Base-by-base conservation (phyloP, 2,797 vertebrate genomes). In the Darevskia mixta region DNA sequence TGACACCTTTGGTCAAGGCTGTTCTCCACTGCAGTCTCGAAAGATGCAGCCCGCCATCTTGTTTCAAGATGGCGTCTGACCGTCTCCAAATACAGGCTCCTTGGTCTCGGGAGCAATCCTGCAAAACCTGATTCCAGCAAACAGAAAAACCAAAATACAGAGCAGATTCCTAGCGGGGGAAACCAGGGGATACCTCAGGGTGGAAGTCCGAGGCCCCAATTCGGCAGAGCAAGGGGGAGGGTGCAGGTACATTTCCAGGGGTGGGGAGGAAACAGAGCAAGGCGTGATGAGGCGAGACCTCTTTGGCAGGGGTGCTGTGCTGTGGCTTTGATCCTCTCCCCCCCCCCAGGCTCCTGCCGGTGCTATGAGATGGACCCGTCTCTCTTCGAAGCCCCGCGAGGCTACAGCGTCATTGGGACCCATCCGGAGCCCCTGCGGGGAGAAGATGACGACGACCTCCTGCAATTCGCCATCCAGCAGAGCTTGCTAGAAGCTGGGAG, bases 381-480 rank as follows among this genome's bases (percentile, higher is more conserved):
- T 0, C 97, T 99, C 92, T 99, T 99, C 0, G 98, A 99, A 95
- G 97, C 98, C 87, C 99, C 99, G 0, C 93, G 97, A 5, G 98
- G 98, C 78, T 99, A 99, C 98, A 98, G 98, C 17, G 94, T 99
- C 94, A 97, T 98, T 58, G 98, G 98, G n/a, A 98, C 98, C 88
- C 98, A 98, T 94, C 97, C 98, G 83, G 98, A 99, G 83, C 92
- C 96, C n/a, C 96, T 97, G 66, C 96, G 98, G 2, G 98, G 49
- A 55, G 49, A 99, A 43, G 99, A 99, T 0, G 98, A 99, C 2
- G 99, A 99, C 3, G 97, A 98, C 79, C 95, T 99, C 89, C 96
- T 99, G 85, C 98, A 99, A 97, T 99, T 98, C 0, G 98, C 99
- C 94, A 99, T 99, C 91, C 98, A 99, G 95, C 99, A 99, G 97